phyloP scores from a whole-genome alignment of 2,113 vertebrate species.

The Rhadina sibilatrix region DNA sequence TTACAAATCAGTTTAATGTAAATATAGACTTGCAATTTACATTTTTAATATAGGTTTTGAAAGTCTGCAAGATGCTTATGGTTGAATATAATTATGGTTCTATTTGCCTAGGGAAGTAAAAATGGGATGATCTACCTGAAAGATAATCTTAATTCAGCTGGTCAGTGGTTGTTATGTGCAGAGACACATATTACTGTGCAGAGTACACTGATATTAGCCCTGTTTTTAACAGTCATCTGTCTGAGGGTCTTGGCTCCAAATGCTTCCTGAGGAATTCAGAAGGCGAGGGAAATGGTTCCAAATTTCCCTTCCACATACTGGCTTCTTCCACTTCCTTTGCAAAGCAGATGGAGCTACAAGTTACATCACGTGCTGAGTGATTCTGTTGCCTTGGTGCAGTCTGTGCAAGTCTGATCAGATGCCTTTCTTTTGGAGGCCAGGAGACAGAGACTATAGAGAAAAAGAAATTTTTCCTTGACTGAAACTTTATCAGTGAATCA shows the following conservation, averaged over 20 bases:
- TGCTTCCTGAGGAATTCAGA: constrained; percentile 23
- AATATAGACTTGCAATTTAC: neutral
- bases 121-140: neutral
- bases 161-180: neutral
- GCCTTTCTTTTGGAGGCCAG: neutral
- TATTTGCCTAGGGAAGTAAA: neutral
- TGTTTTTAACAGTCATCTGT: neutral
- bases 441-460: neutral
- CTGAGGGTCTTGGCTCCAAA: neutral
- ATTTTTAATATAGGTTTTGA: neutral
- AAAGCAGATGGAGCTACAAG: constrained; percentile 22
- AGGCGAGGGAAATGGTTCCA: neutral
- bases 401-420: neutral
- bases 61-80: neutral
- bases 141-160: neutral
- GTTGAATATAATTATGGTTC: neutral
- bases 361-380: neutral
- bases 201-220: neutral
- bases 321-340: neutral
- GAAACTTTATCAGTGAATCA: neutral
- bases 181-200: neutral
- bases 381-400: neutral
- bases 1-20: neutral
- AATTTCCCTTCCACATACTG: neutral
- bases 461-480: neutral